phyloP scores from a whole-genome alignment of 2,888 invertebrate species.

The Sesamia inferens region DNA sequence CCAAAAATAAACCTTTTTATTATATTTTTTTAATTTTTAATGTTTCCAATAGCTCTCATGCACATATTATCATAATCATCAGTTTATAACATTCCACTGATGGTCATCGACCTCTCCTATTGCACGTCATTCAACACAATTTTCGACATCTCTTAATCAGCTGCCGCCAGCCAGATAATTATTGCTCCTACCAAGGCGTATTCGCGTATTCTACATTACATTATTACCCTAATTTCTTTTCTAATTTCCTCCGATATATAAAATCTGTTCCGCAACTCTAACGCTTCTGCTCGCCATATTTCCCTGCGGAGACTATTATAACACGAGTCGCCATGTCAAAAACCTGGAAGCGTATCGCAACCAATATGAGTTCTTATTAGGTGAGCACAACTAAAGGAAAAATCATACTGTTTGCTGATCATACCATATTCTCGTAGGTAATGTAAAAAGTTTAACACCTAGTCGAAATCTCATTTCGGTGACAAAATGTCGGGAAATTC shows the following conservation, averaged over 20 bases:
- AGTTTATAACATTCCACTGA: too few species aligned
- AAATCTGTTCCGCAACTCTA: constrained; percentile 18
- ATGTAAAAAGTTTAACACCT: too few species aligned
- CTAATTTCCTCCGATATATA: constrained; percentile 40
- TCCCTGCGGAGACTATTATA: constrained; percentile 20
- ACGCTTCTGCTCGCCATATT: constrained; percentile 15
- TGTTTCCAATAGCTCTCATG: too few species aligned
- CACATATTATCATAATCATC: too few species aligned
- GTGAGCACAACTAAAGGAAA: background rate
- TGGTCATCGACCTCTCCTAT: too few species aligned
- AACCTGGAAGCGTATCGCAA: constrained; percentile 13
- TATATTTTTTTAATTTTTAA: too few species aligned
- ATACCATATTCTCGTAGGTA: background rate
- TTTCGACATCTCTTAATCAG: too few species aligned
- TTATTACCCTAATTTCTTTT: constrained; percentile 11
- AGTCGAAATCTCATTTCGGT: too few species aligned
- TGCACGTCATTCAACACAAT: too few species aligned
- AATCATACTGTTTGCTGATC: too few species aligned
- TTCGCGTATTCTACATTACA: constrained; percentile 11
- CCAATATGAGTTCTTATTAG: constrained; percentile 18
- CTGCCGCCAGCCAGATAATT: background rate
- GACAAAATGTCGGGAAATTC: too few species aligned
- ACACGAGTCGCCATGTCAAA: constrained; percentile 9
- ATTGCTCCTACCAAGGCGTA: background rate
- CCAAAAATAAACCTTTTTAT: too few species aligned